Percentiles rank a stretch among this genome's conserved stretches.
Evolutionary conservation across 2,888 invertebrate genomes (phyloP).

Genomic region (Cecidostiba fungosa): DNA sequence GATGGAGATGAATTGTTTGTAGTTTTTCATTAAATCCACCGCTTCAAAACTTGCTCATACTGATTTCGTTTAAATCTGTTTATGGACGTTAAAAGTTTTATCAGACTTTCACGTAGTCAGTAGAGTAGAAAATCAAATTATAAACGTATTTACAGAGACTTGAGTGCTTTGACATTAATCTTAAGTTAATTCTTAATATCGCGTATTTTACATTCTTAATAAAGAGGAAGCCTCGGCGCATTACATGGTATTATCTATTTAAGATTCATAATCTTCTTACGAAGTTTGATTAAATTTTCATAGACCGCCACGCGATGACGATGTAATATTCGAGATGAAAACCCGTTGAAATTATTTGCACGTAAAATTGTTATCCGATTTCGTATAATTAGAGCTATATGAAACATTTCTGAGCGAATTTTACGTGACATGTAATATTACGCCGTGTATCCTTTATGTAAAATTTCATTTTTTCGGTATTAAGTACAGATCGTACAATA

Average conservation of each 20-base stretch:
- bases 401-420: too few species aligned
- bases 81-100: neutral
- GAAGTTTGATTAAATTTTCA: neutral
- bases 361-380: neutral
- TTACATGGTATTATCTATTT: neutral
- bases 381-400: too few species aligned
- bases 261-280: neutral
- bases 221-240: neutral
- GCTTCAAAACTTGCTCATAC: too few species aligned
- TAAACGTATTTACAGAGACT: neutral
- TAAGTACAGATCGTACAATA: too few species aligned
- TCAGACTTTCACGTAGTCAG: neutral
- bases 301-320: neutral
- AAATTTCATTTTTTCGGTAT: too few species aligned
- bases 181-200: conserved; percentile 12
- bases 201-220: neutral
- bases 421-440: too few species aligned
- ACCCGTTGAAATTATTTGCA: neutral
- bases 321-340: neutral
- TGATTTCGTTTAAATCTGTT: neutral
- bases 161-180: neutral
- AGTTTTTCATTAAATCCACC: too few species aligned
- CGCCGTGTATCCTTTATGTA: too few species aligned
- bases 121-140: conserved; percentile 13
- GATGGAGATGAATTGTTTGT: too few species aligned